These are phyloP conservation scores for Sceloporus tristichus DNA, from an alignment of 2,113 vertebrate genomes.

Conservation along the genomic window DNA sequence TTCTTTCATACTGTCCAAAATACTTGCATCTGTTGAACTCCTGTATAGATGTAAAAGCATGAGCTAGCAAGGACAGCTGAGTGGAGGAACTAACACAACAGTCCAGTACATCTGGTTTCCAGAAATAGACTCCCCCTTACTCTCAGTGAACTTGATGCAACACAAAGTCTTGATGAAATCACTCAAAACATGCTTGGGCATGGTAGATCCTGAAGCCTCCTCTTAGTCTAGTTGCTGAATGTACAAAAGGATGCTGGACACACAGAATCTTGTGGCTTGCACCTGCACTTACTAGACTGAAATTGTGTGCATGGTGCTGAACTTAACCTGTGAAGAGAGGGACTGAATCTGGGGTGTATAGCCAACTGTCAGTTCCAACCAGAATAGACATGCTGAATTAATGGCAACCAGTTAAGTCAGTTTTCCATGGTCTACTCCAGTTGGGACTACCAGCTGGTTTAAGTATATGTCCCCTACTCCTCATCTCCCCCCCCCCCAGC, in stretches of 20 bases:
- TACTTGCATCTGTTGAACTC: neutral
- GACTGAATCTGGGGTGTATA: neutral
- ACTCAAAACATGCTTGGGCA: neutral
- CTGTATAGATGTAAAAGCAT: neutral
- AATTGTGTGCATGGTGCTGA: neutral
- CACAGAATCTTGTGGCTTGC: neutral
- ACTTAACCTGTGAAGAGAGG: no score
- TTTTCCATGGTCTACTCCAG: no score
- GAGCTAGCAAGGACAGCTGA: neutral
- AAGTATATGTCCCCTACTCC: no score
- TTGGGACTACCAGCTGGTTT: no score
- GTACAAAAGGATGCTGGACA: neutral
- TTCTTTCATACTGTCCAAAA: neutral
- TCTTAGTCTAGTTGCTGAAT: neutral
- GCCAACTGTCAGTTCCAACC: no score
- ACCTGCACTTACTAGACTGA: neutral
- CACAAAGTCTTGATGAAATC: neutral
- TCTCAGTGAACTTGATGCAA: no score
- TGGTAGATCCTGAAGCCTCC: neutral
- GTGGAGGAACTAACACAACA: neutral
- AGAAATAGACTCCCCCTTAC: neutral
- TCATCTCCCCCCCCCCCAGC: no score
- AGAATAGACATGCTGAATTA: no score
- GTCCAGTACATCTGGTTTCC: neutral
- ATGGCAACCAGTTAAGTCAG: no score